Base-by-base conservation (phyloP, 92 coral and sea anemone species). In the Muricea muricata region DNA sequence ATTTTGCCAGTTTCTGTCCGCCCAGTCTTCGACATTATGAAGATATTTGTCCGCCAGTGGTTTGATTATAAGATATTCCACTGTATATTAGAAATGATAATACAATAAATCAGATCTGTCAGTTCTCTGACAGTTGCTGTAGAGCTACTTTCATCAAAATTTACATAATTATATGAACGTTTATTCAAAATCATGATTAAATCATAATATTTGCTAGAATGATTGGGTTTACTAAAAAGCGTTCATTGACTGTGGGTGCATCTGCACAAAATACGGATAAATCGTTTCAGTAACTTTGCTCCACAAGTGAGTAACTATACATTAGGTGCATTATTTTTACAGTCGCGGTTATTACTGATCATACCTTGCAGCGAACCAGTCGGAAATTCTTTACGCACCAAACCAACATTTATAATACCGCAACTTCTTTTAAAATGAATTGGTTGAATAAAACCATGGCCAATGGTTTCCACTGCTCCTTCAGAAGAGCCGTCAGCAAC, bases 1-100 rank as follows among this genome's bases (percentile, higher is more conserved):
- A 47, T 75, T 75, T 23, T 75, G 80, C 80, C 80, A 75, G 80
- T 75, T 75, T 52, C 80, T 75, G 65, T 75, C 42, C 29, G 41
- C 13, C 80, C 63, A 75, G 23, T 75, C 66, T 23, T 58, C 65
- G 41, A 52, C 32, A 50, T 75, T 32, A 12, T 75, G 80, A 21
- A 75, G 46, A 52, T 24, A 75, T 50, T 50, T 75, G 54, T 75
- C 80, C 3, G 7, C 65, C 30, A 75, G 80, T 29, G 80, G 80
- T 50, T 75, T 75, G 23, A 75, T 75, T 10, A 75, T 13, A 47
- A 75, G 65, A 34, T 75, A 75, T 15, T 75, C 80, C 41, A 75
- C 80, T 75, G 55, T 35, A 52, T 10, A 65, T 11, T 29, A 25
- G 4, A 65, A 65, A 52, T 52, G 14, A 52, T 52, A 4, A 17